phyloP scores from a whole-genome alignment of 2,113 vertebrate species.

The Paralichthys olivaceus region DNA sequence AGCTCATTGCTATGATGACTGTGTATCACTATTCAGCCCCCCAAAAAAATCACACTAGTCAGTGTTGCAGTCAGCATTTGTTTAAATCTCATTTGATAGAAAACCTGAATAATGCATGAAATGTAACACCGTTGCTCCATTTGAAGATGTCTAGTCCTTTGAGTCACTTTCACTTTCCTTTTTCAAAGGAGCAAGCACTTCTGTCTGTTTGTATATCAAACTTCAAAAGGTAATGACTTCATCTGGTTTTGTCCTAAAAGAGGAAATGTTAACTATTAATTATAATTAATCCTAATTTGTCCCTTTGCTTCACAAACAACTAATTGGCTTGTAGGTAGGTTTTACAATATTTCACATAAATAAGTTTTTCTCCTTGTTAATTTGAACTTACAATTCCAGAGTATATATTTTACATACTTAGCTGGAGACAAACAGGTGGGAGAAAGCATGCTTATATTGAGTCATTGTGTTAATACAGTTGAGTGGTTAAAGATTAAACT shows the following conservation, averaged over 20 bases:
- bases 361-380: background rate
- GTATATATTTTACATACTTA: too few species aligned
- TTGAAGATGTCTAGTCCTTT: conserved; percentile 30
- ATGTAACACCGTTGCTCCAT: background rate
- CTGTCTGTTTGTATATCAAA: conserved; percentile 29
- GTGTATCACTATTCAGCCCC: conserved; percentile 19
- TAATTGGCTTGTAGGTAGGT: conserved; percentile 29
- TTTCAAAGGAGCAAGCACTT: conserved; percentile 13
- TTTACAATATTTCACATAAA: conserved; percentile 13
- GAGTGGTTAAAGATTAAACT: too few species aligned
- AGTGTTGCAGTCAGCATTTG: conserved; percentile 27
- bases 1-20: conserved; percentile 16
- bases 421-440: too few species aligned
- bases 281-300: conserved; percentile 52
- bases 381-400: too few species aligned
- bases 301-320: conserved; percentile 37
- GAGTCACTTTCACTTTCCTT: conserved; percentile 3
- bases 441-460: too few species aligned
- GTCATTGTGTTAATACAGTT: too few species aligned
- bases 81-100: conserved; percentile 33
- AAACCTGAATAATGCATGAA: conserved; percentile 43
- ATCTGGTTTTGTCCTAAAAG: conserved; percentile 38
- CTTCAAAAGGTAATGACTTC: conserved; percentile 36
- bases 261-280: conserved; percentile 34
- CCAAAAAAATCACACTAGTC: conserved; percentile 20